phyloP scores from a whole-genome alignment of 2,888 invertebrate species.

The Neocrepidodera transversa region DNA sequence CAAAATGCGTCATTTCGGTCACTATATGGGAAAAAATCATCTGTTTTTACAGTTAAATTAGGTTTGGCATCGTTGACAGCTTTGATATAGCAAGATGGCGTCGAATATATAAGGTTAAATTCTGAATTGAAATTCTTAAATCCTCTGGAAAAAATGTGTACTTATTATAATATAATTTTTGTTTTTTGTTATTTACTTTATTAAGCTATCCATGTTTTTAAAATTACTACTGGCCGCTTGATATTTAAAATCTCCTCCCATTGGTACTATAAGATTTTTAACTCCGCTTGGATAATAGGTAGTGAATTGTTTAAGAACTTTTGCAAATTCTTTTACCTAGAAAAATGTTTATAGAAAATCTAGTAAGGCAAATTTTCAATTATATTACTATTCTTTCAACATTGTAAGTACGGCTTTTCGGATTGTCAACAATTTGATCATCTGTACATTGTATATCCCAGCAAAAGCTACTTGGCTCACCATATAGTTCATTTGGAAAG shows the following conservation, averaged over 20 bases:
- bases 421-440: conserved; percentile 66
- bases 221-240: conserved; percentile 67
- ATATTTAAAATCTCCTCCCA: conserved; percentile 73
- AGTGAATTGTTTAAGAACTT: conserved; percentile 52
- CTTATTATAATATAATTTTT: background rate
- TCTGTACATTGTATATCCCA: conserved; percentile 63
- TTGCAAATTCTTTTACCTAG: conserved; percentile 53
- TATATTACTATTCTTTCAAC: too few species aligned
- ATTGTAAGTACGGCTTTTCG: conserved; percentile 53
- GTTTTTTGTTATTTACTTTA: conserved; percentile 55
- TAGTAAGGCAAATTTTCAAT: too few species aligned
- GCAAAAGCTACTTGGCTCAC: conserved; percentile 68
- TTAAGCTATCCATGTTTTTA: conserved; percentile 66
- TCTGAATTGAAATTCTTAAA: conserved; percentile 56
- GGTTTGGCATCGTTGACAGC: conserved; percentile 73
- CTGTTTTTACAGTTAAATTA: conserved; percentile 74
- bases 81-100: conserved; percentile 83
- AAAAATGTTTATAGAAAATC: too few species aligned
- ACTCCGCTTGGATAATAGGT: conserved; percentile 57
- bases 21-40: conserved; percentile 93
- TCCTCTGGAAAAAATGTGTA: conserved; percentile 46
- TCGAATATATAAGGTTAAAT: conserved; percentile 81
- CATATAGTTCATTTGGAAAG: conserved; percentile 54
- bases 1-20: conserved; percentile 84
- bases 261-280: conserved; percentile 68